These are phyloP conservation scores for Sesamia inferens DNA, from an alignment of 2,888 invertebrate genomes.

Conservation along the genomic window DNA sequence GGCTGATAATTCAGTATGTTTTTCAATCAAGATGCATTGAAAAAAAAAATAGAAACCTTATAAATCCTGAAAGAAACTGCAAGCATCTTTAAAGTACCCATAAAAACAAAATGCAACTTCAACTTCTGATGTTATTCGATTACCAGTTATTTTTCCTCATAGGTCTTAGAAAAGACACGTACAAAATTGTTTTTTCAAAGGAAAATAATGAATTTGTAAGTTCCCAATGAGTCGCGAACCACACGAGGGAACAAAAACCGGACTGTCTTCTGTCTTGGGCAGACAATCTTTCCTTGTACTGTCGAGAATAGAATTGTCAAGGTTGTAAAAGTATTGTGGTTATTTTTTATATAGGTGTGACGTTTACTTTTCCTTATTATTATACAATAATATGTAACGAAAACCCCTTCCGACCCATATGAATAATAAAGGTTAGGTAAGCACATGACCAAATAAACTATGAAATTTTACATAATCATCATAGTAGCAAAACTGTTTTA, in stretches of 20 bases:
- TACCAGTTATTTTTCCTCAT: conserved; percentile 25
- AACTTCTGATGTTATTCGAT: conserved; percentile 17
- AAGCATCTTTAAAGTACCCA: too few relatives aligned
- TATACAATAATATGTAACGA: too few relatives aligned
- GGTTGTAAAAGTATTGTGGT: not conserved
- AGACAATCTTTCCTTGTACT: conserved; percentile 61
- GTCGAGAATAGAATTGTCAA: conserved; percentile 18
- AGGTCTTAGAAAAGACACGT: conserved; percentile 38
- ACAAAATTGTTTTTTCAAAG: conserved; percentile 38
- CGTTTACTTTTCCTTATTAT: not conserved
- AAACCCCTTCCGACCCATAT: too few relatives aligned
- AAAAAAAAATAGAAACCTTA: too few relatives aligned
- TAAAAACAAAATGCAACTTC: conserved; percentile 10
- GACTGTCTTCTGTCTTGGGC: conserved; percentile 55
- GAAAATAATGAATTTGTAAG: conserved; percentile 65
- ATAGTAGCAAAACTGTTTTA: too few relatives aligned
- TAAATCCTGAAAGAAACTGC: too few relatives aligned
- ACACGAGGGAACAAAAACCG: conserved; percentile 56
- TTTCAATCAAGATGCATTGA: too few relatives aligned
- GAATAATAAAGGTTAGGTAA: too few relatives aligned
- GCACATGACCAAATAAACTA: too few relatives aligned
- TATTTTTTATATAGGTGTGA: not conserved
- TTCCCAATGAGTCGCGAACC: conserved; percentile 56
- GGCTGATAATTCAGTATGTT: too few relatives aligned
- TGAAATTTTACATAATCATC: too few relatives aligned